Evolutionary conservation across 2,888 invertebrate species (phyloP), one percentile per base, ranked within the genome.

Genomic region (Corythucha ciliata): DNA sequence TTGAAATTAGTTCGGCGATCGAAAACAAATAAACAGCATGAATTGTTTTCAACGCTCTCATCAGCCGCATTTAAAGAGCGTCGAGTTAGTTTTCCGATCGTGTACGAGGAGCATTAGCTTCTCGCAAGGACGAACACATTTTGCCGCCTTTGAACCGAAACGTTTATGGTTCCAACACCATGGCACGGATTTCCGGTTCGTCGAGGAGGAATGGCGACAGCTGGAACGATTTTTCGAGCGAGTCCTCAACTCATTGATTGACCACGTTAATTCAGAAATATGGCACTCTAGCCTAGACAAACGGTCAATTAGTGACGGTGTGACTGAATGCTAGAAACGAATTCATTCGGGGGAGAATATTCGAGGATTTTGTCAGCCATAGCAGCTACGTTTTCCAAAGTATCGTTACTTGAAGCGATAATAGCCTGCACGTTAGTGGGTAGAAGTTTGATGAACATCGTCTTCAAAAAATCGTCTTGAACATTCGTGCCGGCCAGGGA

Each of bases 391-490:
- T n/a, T 24, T n/a, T 49, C 49, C 5, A 49, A 20, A 21, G 25
- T 32, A 20, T 39, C 32, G 22, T 49, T 36, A 12, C 40, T 49
- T 5, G 27, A 14, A 16, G 26, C 32, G 12, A 49, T 29, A 20
- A 49, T 42, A 20, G 49, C 22, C 12, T 34, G 41, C 7, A 39
- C 25, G 21, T 41, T 22, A 12, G 14, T 18, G 16, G 42, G 44
- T 16, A 50, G 18, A 7, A 22, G 22, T 16, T 58, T 40, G 22
- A 62, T 39, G 60, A 57, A 61, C 18, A 63, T 42, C 3, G 60
- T 56, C 48, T 56, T 58, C n/a, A 61, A 33, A 25, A 61, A 39
- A 16, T 57, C 61, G 5, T 56, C 56, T n/a, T 42, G 49, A 3
- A 62, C 53, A 21, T 53, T 49, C 3, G 45, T 52, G 12, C 56